Conservation (phyloP, 2,797 vertebrate species). For the Takifugu ocellatus region DNA sequence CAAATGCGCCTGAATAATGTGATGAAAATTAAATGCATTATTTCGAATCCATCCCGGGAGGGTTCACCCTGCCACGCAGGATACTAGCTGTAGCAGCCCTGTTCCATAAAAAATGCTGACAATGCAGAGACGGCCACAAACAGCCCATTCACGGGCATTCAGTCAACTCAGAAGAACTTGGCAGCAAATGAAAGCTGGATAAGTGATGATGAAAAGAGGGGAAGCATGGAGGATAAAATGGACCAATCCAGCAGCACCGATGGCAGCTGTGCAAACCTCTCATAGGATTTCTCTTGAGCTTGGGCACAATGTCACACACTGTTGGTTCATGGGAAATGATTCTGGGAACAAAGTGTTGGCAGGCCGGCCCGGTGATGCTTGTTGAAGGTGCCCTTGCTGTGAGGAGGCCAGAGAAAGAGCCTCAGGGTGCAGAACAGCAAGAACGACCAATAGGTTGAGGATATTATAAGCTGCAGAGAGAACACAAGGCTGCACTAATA, state of each 20-base stretch:
- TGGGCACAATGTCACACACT: conserved; percentile 29
- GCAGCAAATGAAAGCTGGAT: conserved; percentile 32
- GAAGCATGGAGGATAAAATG: conserved; percentile 45
- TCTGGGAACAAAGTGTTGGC: conserved; percentile 43
- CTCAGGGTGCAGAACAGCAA: conserved; percentile 36
- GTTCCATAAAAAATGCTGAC: conserved; percentile 9
- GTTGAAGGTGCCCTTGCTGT: conserved; percentile 55
- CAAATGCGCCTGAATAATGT: too few relatives aligned
- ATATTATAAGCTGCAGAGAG: conserved; percentile 11
- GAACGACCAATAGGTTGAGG: conserved; percentile 16
- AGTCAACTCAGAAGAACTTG: conserved; percentile 32
- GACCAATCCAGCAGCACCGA: conserved; percentile 35
- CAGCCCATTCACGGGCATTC: conserved; percentile 17
- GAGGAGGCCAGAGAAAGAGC: conserved; percentile 39
- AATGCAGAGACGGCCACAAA: conserved; percentile 23
- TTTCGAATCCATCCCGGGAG: neutral
- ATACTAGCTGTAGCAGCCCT: neutral
- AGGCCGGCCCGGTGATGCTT: conserved; percentile 27
- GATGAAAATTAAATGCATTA: neutral
- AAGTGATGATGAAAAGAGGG: conserved; percentile 26
- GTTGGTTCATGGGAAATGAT: conserved; percentile 39
- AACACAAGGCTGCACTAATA: too few relatives aligned
- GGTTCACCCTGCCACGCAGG: neutral
- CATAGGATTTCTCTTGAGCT: conserved; percentile 39
- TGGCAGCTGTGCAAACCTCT: conserved; percentile 57